Percentiles rank a stretch among this genome's conserved stretches.
phyloP scores from a whole-genome alignment of 2,797 vertebrate species.

The Premnoplex brunnescens region DNA sequence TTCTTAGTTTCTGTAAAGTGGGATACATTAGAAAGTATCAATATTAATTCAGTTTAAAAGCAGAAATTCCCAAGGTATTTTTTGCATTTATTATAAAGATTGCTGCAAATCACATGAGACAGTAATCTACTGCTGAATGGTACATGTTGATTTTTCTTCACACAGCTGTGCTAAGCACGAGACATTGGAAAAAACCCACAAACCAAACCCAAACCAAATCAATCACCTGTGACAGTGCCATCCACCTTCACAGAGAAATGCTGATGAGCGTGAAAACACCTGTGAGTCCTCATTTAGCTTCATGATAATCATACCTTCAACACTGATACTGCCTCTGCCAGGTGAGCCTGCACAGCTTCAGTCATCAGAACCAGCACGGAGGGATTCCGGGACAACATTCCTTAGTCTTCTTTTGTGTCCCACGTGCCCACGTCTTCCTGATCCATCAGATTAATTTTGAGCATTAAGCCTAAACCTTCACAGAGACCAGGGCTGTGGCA shows the following conservation, averaged over 20 bases:
- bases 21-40: neutral
- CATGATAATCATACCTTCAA: neutral
- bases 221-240: neutral
- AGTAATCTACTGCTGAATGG: neutral
- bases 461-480: neutral
- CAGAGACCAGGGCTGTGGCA: neutral
- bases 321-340: neutral
- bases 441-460: neutral
- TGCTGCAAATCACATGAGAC: neutral
- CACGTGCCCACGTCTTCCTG: fast-evolving
- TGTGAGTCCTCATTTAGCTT: neutral
- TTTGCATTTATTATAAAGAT: neutral
- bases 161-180: neutral
- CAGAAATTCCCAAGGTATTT: neutral
- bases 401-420: neutral
- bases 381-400: neutral
- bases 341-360: neutral
- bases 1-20: neutral
- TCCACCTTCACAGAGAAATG: neutral
- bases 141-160: neutral
- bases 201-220: neutral
- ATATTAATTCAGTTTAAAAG: neutral
- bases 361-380: neutral
- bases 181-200: neutral
- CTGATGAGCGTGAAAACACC: neutral